Base-by-base conservation (phyloP, 1,140 invertebrate species). In the Coptotermes formosanus region DNA sequence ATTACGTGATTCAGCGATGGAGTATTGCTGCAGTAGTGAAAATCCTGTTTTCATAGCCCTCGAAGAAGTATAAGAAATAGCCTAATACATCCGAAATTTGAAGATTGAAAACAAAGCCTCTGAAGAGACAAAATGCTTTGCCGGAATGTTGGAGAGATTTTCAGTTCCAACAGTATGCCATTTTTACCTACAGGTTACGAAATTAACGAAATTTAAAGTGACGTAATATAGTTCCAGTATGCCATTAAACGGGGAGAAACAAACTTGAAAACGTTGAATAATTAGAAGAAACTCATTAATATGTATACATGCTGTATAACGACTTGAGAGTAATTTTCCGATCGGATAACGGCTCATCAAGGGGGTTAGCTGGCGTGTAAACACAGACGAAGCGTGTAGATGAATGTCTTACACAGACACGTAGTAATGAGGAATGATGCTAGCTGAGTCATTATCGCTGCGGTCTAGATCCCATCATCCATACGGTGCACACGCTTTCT, bases 311-410 rank as follows among this genome's bases (percentile, higher is more conserved):
- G n/a, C n/a, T 75, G 64, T 30, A 75, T 75, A 75, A 75, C 25
- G 64, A 75, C 64, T 75, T 75, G 64, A 4, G 38, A 75, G 64
- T 30, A 75, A 75, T 75, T 75, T 75, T 75, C 64, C 64, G 25
- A 75, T 75, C 64, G 64, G n/a, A 75, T 75, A 75, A 75, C 25
- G n/a, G 25, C 64, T 75, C 64, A 75, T 75, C 64, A 75, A 75
- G 64, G 52, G 64, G 64, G 25, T 75, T 75, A 75, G 64, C n/a
- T 14, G n/a, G 64, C 64, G 64, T 75, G 64, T 75, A 75, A 75
- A 75, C 64, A 75, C 59, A 8, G 64, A 9, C n/a, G 25, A 75
- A 75, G 64, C 64, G 64, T 30, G 64, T 30, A 75, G 64, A 25
- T 75, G 64, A 75, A 75, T 30, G 64, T 75, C 64, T 75, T 75